Conservation (phyloP, 2,888 invertebrate species). For the Nomada ferruginata region DNA sequence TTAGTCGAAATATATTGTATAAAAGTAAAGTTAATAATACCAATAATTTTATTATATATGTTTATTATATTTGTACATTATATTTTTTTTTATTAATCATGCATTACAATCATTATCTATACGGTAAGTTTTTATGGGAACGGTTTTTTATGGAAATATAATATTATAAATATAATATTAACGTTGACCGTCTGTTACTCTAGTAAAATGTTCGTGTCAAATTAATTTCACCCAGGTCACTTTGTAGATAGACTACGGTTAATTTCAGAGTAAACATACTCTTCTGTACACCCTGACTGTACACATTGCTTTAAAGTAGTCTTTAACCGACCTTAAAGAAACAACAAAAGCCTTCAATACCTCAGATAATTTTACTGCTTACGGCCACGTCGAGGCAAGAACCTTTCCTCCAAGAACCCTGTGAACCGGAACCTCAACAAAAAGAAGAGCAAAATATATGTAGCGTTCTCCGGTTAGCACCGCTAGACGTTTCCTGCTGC, state of each 20-base stretch:
- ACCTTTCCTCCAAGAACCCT: conserved; percentile 9
- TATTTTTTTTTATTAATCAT: no score
- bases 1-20: no score
- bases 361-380: conserved; percentile 29
- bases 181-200: not conserved
- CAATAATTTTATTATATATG: no score
- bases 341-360: conserved; percentile 18
- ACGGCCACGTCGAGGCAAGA: not conserved
- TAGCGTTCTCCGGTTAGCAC: conserved; percentile 20
- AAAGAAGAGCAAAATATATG: conserved; percentile 6
- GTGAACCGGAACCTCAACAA: not conserved
- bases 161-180: no score
- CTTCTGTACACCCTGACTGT: not conserved
- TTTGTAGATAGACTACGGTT: conserved; percentile 1
- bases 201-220: not conserved
- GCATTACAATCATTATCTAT: no score
- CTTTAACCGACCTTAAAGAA: conserved; percentile 17
- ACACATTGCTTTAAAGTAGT: conserved; percentile 10
- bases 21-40: no score
- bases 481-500: conserved; percentile 26
- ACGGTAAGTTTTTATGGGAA: no score
- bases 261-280: conserved; percentile 17
- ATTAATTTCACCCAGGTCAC: conserved; percentile 8
- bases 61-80: no score
- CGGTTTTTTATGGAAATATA: no score